Evolutionary conservation across 2,888 invertebrate species (phyloP).

Genomic region (Chaetogeoica ovagalla): DNA sequence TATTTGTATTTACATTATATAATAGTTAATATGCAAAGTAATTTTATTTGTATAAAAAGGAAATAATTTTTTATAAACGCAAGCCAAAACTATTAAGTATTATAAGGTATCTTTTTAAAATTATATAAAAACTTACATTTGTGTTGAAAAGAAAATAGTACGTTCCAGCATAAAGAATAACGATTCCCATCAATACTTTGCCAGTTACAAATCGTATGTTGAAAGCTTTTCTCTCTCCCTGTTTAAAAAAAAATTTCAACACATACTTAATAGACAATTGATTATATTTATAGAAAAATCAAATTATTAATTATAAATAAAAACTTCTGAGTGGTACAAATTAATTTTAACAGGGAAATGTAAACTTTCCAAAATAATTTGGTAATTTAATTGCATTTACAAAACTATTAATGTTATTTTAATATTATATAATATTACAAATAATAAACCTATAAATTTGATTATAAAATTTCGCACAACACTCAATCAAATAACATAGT

Average conservation of each 20-base stretch:
- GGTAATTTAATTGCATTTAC: too few relatives aligned
- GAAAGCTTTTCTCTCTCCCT: conserved; percentile 67
- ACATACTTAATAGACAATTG: too few relatives aligned
- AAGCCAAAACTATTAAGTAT: neutral
- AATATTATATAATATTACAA: too few relatives aligned
- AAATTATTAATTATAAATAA: too few relatives aligned
- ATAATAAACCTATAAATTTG: too few relatives aligned
- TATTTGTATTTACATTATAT: neutral
- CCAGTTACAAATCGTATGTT: conserved; percentile 68
- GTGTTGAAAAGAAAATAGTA: conserved; percentile 84
- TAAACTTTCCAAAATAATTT: too few relatives aligned
- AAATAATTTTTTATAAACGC: neutral
- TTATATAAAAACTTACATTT: conserved; percentile 66
- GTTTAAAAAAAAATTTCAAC: conserved; percentile 55
- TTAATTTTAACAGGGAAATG: too few relatives aligned
- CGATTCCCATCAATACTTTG: conserved; percentile 64
- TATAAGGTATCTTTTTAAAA: neutral
- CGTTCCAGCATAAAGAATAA: conserved; percentile 64
- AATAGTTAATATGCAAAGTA: neutral
- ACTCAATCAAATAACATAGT: too few relatives aligned
- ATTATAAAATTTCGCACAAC: too few relatives aligned
- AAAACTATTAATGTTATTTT: too few relatives aligned
- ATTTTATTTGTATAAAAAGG: neutral
- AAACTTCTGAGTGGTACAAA: too few relatives aligned
- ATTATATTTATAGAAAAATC: too few relatives aligned